phyloP scores from a whole-genome alignment of 2,113 vertebrate genomes.

The Epinephelus cyanopodus region DNA sequence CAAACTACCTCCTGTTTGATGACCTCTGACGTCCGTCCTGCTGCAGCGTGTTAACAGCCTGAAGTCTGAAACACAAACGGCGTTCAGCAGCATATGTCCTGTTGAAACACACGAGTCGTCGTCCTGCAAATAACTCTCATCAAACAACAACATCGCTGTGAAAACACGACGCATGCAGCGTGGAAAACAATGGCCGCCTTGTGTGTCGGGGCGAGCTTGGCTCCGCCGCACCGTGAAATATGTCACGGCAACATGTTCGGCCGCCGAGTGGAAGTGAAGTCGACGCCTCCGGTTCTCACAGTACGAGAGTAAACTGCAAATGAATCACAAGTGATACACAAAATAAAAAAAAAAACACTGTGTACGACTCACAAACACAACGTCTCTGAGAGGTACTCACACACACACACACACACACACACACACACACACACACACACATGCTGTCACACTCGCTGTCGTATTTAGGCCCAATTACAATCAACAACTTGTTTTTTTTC shows the following conservation, averaged over 20 bases:
- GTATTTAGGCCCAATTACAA: slow-evolving; percentile 29
- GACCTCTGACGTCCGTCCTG: slow-evolving; percentile 2
- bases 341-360: neutral
- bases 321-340: slow-evolving; percentile 66
- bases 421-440: slow-evolving; percentile 16
- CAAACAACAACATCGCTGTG: slow-evolving; percentile 35
- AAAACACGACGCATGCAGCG: slow-evolving; percentile 1
- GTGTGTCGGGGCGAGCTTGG: slow-evolving; percentile 46
- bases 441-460: slow-evolving; percentile 1
- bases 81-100: slow-evolving; percentile 15
- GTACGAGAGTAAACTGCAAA: slow-evolving; percentile 67
- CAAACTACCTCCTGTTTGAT: neutral
- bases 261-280: slow-evolving; percentile 58
- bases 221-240: slow-evolving; percentile 54
- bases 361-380: slow-evolving; percentile 10
- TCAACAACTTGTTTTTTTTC: slow-evolving; percentile 16
- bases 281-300: slow-evolving; percentile 65
- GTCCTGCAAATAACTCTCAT: slow-evolving; percentile 25
- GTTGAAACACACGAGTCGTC: no score
- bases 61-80: neutral
- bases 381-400: neutral
- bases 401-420: slow-evolving; percentile 1
- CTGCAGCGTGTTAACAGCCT: neutral
- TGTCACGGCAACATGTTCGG: slow-evolving; percentile 64
- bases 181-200: slow-evolving; percentile 48